These are phyloP conservation scores for Drosophila borborema DNA, from an alignment of 2,888 invertebrate species.

Conservation along the genomic window DNA sequence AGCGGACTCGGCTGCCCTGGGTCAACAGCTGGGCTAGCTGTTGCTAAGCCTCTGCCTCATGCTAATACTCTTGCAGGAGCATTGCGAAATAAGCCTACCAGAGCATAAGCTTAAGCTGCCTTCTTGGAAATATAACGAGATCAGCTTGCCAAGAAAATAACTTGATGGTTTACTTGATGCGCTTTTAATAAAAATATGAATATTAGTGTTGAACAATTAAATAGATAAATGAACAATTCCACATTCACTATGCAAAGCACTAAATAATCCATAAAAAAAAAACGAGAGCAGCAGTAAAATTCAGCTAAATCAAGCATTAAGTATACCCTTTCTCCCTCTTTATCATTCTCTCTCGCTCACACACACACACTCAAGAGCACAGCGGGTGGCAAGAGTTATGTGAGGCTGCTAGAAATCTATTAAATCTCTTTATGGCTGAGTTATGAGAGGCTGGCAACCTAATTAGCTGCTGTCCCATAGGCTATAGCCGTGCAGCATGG, in stretches of 20 bases:
- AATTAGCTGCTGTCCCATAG: conserved; percentile 48
- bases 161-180: not conserved
- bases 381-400: conserved; percentile 3
- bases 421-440: conserved; percentile 35
- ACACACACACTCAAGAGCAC: not conserved
- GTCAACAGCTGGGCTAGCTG: not conserved
- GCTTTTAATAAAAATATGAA: not conserved
- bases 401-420: conserved; percentile 33
- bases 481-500: conserved; percentile 58
- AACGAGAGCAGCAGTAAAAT: conserved; percentile 12
- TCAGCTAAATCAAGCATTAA: conserved; percentile 30
- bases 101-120: not conserved
- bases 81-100: not conserved
- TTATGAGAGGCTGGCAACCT: conserved; percentile 33
- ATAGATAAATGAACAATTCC: conserved; percentile 24
- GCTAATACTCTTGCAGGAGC: not conserved
- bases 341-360: not conserved
- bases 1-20: conserved; percentile 1
- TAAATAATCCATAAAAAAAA: conserved; percentile 64
- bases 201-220: conserved; percentile 19
- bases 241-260: too few species aligned
- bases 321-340: conserved; percentile 17
- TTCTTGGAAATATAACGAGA: not conserved
- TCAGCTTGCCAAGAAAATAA: not conserved
- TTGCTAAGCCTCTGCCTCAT: not conserved